Conservation (phyloP, 2,797 vertebrate genomes). For the Pyrrhura leucotis region DNA sequence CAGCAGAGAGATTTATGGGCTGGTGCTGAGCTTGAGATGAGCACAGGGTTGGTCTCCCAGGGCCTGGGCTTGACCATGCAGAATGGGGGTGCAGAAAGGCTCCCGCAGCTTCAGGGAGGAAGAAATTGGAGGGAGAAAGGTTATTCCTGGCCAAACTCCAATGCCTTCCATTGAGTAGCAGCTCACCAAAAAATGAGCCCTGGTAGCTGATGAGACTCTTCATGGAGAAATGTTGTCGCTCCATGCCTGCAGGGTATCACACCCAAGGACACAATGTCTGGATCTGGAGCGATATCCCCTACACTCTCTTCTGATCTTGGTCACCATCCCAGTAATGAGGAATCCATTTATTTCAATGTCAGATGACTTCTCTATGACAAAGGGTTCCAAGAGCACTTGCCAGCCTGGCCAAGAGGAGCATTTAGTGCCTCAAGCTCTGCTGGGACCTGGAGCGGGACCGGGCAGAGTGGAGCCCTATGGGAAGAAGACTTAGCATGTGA, state of each 20-base stretch:
- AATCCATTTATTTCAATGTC: neutral
- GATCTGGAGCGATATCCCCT: neutral
- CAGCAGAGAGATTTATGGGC: conserved; percentile 58
- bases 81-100: neutral
- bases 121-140: conserved; percentile 12
- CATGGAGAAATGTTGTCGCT: neutral
- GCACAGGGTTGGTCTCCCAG: neutral
- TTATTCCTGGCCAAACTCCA: conserved; percentile 47
- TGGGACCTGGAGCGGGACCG: neutral
- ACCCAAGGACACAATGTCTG: conserved; percentile 40
- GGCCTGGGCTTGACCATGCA: neutral
- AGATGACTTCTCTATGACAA: neutral
- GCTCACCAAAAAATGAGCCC: neutral
- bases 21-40: conserved; percentile 31
- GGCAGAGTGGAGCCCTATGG: accelerated
- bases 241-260: neutral
- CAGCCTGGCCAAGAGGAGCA: neutral
- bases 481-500: neutral
- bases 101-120: neutral
- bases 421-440: neutral
- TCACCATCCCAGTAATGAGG: neutral
- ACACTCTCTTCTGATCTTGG: neutral
- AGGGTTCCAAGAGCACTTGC: neutral
- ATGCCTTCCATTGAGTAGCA: neutral
- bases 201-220: conserved; percentile 1